Base-by-base conservation (phyloP, 2,888 invertebrate species). In the Plemyria rubiginata region DNA sequence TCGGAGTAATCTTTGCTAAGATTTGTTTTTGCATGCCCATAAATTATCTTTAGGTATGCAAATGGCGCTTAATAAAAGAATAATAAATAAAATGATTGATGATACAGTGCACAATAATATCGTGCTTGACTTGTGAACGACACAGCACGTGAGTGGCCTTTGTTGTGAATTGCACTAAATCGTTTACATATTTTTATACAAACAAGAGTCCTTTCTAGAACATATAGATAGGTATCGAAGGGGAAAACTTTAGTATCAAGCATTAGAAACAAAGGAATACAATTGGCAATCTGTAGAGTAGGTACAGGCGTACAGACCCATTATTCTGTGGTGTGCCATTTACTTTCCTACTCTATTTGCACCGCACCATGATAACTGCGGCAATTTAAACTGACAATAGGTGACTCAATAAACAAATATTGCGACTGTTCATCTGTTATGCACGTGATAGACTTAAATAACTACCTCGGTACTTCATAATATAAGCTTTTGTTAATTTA, bases 311-410 rank as follows among this genome's bases (percentile, higher is more conserved):
- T 3, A 7, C 38, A 16, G 7, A 38, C 38, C 12, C 11, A 36
- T 22, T 40, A n/a, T 43, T 41, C 12, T 15, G 29, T 43, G 28
- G 41, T 52, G 28, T 29, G 29, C 11, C 40, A 40, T 22, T 40
- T 32, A n/a, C 15, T 12, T 51, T 36, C 9, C 29, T 15, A 41
- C 16, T 38, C 38, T 56, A 41, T 57, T 57, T 50, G 48, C 55
- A 43, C 32, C 32, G 2, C 40, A 50, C 40, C n/a, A 57, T 40
- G 48, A 65, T 68, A 63, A 62, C 50, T 65, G 62, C 55, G 60
- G 60, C 49, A 58, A 61, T 68, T 60, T 63, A 49, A 55, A 60
- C 58, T 29, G 60, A 69, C 68, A 69, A 66, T 60, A 54, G 55
- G 54, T 60, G 54, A 65, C 55, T 60, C 61, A 63, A 53, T 49